Evolutionary conservation across 2,888 invertebrate genomes (phyloP).

Genomic region (Sisyra nigra): DNA sequence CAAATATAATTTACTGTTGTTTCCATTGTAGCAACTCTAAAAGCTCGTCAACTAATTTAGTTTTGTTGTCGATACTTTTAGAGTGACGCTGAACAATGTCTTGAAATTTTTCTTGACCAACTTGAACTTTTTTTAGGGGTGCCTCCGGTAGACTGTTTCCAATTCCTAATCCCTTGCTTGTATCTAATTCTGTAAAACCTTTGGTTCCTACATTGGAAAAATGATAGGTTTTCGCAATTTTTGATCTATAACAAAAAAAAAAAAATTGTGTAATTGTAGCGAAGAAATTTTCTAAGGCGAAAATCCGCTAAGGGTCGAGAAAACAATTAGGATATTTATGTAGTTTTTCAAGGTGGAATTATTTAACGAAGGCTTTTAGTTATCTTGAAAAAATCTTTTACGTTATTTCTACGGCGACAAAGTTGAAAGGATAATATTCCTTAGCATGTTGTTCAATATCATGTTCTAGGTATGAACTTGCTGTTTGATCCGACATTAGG

Average conservation of each 20-base stretch:
- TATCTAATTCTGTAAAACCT: conserved; percentile 21
- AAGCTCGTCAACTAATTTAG: conserved; percentile 36
- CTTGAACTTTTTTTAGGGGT: conserved; percentile 51
- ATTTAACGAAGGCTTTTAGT: no score
- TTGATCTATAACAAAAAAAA: conserved; percentile 24
- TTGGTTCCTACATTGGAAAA: conserved; percentile 35
- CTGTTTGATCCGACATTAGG: conserved; percentile 30
- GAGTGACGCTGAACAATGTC: conserved; percentile 33
- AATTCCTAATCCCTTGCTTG: conserved; percentile 40
- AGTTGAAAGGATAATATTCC: conserved; percentile 51
- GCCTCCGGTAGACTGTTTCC: conserved; percentile 47
- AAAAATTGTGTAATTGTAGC: no score
- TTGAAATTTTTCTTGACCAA: conserved; percentile 39
- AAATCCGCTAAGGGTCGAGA: no score
- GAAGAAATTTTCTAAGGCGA: no score
- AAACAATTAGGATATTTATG: no score
- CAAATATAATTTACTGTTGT: no score
- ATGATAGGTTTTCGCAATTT: conserved; percentile 24
- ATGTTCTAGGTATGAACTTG: conserved; percentile 34
- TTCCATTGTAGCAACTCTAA: conserved; percentile 40
- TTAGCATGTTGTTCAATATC: conserved; percentile 28
- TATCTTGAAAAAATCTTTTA: conserved; percentile 23
- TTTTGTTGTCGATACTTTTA: conserved; percentile 20
- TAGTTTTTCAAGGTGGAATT: no score
- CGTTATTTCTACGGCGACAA: conserved; percentile 53